A percentile compares a stretch with the other conserved stretches of the same genome.
phyloP scores from a whole-genome alignment of 35 echinoderm and acorn worm genomes.

The Lytechinus variegatus region DNA sequence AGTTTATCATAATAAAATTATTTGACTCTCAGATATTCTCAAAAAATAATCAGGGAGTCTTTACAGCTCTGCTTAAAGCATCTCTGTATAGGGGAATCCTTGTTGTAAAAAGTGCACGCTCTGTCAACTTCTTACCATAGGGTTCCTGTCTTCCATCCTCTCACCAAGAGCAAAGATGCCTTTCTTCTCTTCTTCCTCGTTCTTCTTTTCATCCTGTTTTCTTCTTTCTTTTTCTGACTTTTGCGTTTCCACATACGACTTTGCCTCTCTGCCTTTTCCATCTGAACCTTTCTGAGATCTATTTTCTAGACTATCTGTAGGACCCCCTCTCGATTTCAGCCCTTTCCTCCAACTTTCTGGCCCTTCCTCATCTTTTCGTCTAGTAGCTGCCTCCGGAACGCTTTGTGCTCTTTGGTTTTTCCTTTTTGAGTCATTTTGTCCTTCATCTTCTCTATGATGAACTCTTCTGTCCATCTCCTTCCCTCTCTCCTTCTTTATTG shows the following conservation, averaged over 20 bases:
- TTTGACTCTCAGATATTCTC: no score
- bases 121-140: slow-evolving; percentile 58
- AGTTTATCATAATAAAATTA: no score
- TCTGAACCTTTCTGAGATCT: background rate
- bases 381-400: background rate
- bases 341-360: background rate
- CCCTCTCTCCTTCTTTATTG: slow-evolving; percentile 37
- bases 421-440: background rate
- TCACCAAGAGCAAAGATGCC: slow-evolving; percentile 71
- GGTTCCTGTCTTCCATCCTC: slow-evolving; percentile 75
- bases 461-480: slow-evolving; percentile 4
- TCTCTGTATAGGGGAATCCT: no score
- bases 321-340: background rate
- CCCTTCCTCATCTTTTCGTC: background rate
- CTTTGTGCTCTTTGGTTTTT: background rate
- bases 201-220: slow-evolving; percentile 28
- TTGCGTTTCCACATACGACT: background rate
- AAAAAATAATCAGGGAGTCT: no score
- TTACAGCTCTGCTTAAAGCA: no score
- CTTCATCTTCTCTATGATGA: background rate
- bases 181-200: background rate
- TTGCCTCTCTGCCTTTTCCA: background rate
- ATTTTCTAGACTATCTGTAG: background rate
- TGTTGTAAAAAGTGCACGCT: background rate
- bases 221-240: background rate